These are phyloP conservation scores for Torymus auratus DNA, from an alignment of 2,888 invertebrate species.

Conservation along the genomic window DNA sequence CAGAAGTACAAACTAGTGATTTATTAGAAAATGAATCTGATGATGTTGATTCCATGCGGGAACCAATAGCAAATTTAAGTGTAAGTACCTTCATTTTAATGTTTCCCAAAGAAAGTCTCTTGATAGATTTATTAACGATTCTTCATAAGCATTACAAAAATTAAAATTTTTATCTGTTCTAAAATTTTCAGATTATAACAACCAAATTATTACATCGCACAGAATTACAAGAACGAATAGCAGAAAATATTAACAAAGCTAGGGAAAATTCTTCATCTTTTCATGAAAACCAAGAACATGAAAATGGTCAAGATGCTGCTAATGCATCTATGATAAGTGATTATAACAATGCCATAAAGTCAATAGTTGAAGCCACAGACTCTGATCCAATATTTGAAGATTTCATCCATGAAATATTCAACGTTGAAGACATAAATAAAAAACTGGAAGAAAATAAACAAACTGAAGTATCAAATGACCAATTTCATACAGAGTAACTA, in stretches of 20 bases:
- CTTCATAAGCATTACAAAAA: too few species aligned
- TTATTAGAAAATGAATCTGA: slow-evolving; percentile 67
- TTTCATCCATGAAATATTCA: slow-evolving; percentile 77
- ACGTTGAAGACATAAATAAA: slow-evolving; percentile 66
- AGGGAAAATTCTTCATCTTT: slow-evolving; percentile 63
- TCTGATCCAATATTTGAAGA: slow-evolving; percentile 78
- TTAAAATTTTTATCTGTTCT: slow-evolving; percentile 19
- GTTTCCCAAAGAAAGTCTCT: too few species aligned
- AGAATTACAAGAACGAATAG: slow-evolving; percentile 79
- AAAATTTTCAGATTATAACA: slow-evolving; percentile 72
- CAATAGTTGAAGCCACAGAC: slow-evolving; percentile 78
- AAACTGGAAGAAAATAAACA: slow-evolving; percentile 69
- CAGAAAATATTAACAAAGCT: slow-evolving; percentile 79
- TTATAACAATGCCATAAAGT: slow-evolving; percentile 77
- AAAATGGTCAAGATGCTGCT: slow-evolving; percentile 62
- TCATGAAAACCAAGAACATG: slow-evolving; percentile 65
- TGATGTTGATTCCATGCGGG: slow-evolving; percentile 62
- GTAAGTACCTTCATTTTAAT: slow-evolving; percentile 62
- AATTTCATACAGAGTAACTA: slow-evolving; percentile 31
- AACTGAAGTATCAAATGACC: slow-evolving; percentile 29
- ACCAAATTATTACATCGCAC: slow-evolving; percentile 77
- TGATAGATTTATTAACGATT: too few species aligned
- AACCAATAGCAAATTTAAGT: slow-evolving; percentile 73
- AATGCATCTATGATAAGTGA: slow-evolving; percentile 74
- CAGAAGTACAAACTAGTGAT: slow-evolving; percentile 73